These are phyloP conservation scores for Potorous gilbertii DNA, from an alignment of 2,797 vertebrate species.

Conservation along the genomic window DNA sequence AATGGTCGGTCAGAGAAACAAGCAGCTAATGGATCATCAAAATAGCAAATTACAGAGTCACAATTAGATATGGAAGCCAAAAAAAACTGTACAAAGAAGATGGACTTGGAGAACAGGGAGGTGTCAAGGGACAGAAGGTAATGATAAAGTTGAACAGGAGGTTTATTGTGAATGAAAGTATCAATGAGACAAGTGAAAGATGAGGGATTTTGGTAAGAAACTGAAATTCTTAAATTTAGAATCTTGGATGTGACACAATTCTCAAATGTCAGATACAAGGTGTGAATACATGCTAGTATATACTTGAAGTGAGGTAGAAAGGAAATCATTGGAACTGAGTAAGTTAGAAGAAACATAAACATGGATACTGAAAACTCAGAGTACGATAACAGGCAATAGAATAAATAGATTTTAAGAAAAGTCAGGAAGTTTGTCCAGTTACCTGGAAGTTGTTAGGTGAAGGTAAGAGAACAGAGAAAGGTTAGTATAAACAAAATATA, in stretches of 20 bases:
- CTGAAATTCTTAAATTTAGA: not conserved
- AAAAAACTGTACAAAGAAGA: not conserved
- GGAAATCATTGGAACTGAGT: not conserved
- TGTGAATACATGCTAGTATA: not conserved
- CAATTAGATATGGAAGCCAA: not conserved
- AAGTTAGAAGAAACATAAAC: not conserved
- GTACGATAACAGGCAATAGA: not conserved
- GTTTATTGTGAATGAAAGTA: not conserved
- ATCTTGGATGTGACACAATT: not conserved
- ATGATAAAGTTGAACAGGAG: not conserved
- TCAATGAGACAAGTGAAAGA: not conserved
- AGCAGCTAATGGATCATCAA: too few relatives aligned
- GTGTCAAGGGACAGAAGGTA: too few relatives aligned
- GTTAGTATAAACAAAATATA: not conserved
- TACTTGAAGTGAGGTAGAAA: not conserved
- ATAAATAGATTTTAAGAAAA: not conserved
- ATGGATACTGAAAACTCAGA: not conserved
- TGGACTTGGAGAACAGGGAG: not conserved
- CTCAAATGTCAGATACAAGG: not conserved
- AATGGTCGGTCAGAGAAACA: not conserved
- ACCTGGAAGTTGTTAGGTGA: not conserved
- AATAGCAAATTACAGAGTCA: not conserved
- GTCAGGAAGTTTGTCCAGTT: not conserved
- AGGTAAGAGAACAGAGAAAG: not conserved
- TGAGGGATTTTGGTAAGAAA: not conserved